Conservation (phyloP, 2,113 vertebrate genomes). For the Crocuta crocuta region DNA sequence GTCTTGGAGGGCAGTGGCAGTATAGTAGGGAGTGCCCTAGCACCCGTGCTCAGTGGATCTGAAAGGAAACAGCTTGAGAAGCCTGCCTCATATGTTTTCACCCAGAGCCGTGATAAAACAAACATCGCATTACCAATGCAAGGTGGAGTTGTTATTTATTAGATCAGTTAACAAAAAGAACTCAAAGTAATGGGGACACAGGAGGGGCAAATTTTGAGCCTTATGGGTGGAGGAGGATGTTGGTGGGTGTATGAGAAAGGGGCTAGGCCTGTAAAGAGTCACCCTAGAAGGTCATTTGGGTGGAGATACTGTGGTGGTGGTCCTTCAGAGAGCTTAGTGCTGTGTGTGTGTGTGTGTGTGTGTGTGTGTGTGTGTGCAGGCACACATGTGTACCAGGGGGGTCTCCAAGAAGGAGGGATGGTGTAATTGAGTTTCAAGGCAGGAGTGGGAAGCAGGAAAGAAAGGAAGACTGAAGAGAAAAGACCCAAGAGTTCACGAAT, state of each 20-base stretch:
- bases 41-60: neutral
- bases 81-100: neutral
- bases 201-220: neutral
- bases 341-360: too few relatives aligned
- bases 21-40: fast-evolving
- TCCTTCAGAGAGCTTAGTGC: neutral
- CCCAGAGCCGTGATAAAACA: neutral
- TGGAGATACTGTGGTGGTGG: neutral
- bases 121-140: neutral
- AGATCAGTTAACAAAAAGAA: neutral
- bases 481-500: neutral
- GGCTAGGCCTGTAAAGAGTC: neutral
- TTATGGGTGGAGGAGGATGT: neutral
- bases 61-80: neutral
- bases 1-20: neutral
- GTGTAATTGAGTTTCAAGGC: neutral
- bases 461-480: neutral
- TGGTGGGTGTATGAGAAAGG: neutral
- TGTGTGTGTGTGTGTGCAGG: neutral
- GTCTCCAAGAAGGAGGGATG: neutral
- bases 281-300: neutral
- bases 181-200: neutral
- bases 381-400: neutral
- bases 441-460: neutral
- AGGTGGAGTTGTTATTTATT: neutral